Base-by-base conservation (phyloP, 2,797 vertebrate species). In the Sparus aurata region DNA sequence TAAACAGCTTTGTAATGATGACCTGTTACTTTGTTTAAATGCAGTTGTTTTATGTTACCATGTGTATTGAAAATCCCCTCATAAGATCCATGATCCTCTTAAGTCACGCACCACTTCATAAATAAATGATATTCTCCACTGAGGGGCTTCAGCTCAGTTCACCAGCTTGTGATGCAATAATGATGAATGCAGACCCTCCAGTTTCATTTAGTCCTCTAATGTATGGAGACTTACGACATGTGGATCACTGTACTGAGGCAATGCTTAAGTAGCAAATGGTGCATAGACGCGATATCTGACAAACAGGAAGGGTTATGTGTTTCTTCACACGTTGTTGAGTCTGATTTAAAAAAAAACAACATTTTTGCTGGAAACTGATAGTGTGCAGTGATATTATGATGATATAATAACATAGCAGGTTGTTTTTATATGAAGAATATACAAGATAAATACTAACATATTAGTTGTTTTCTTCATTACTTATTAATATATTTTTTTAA, bases 51-150 rank as follows among this genome's bases (percentile, higher is more conserved):
- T 85, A 88, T 79, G 62, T 66, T 84, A 80, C 66, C 76, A 59
- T 64, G 54, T 50, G 62, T 61, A 60, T 55, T 72, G 69, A 86
- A 82, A 88, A 86, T 76, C 82, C 75, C 72, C 4, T 72, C 57
- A 77, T 83, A 87, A 89, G 83, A 87, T 87, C 85, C 69, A 79
- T 82, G 79, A 86, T 70, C 83, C 85, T 89, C 82, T 91, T 69
- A 88, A 89, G 83, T 91, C 90, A 89, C 41, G 64, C 78, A 79
- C 75, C 87, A 85, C 85, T 90, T 91, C 88, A 92, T 93, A 80
- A 93, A 92, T 91, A 93, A 92, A 87, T 89, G n/a, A 92, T 90
- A 60, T 75, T 87, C 69, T 87, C 65, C 80, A 49, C 74, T 63
- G 79, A 84, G 82, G 79, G 69, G 79, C 50, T 85, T 77, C 77